Evolutionary conservation across 2,888 invertebrate species (phyloP).

Genomic region (Merodon equestris): DNA sequence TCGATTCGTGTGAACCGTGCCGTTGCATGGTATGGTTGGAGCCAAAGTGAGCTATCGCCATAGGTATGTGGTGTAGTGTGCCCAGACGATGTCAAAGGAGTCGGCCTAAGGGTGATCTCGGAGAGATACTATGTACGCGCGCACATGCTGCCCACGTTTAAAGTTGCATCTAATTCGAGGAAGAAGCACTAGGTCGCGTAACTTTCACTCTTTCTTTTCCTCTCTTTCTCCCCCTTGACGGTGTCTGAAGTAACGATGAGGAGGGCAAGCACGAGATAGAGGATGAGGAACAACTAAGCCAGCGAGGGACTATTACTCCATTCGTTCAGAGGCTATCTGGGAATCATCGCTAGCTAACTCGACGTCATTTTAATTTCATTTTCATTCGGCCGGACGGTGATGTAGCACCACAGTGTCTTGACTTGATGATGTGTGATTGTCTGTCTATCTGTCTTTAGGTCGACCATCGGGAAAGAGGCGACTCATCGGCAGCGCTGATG

Average conservation of each 20-base stretch:
- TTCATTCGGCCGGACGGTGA: slow-evolving; percentile 30
- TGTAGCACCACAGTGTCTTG: slow-evolving; percentile 17
- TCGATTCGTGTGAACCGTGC: slow-evolving; percentile 65
- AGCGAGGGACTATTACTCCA: slow-evolving; percentile 37
- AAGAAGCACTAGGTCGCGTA: slow-evolving; percentile 43
- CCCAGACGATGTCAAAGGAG: slow-evolving; percentile 68
- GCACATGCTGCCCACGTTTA: slow-evolving; percentile 64
- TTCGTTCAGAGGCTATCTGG: slow-evolving; percentile 59
- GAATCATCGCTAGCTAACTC: slow-evolving; percentile 52
- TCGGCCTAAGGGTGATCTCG: slow-evolving; percentile 48
- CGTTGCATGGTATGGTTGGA: no score
- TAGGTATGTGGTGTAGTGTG: slow-evolving; percentile 1
- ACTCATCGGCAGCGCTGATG: slow-evolving; percentile 39
- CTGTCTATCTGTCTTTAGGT: slow-evolving; percentile 60
- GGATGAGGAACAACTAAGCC: background rate
- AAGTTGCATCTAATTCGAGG: slow-evolving; percentile 58
- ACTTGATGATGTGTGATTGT: slow-evolving; percentile 52
- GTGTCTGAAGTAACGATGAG: no score
- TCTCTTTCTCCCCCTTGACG: no score
- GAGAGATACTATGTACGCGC: slow-evolving; percentile 28
- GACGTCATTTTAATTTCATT: slow-evolving; percentile 56
- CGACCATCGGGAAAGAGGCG: slow-evolving; percentile 33
- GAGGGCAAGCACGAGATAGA: no score
- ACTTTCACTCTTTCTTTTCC: slow-evolving; percentile 58
- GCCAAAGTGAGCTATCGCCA: slow-evolving; percentile 15